Percentiles rank a stretch among this genome's conserved stretches.
These are phyloP conservation scores for Morpho deidamia DNA, from an alignment of 2,888 invertebrate genomes.

Conservation along the genomic window DNA sequence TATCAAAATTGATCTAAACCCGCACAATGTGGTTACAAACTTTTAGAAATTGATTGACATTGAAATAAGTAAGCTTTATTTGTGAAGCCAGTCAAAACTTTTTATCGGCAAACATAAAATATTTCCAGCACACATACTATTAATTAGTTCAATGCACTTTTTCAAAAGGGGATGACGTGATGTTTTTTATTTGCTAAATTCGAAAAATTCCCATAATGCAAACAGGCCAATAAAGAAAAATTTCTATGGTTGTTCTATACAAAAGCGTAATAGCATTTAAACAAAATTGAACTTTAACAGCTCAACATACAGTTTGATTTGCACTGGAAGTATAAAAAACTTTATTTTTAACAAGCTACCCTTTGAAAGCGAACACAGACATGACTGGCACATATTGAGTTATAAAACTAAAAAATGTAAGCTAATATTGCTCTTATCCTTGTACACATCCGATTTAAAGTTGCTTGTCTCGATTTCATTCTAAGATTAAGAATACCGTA, in stretches of 20 bases:
- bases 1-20: background rate
- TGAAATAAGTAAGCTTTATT: conserved; percentile 6
- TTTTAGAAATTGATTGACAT: conserved; percentile 3
- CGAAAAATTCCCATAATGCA: conserved; percentile 20
- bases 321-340: background rate
- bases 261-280: conserved; percentile 3
- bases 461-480: background rate
- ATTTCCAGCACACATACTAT: conserved; percentile 13
- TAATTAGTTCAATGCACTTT: conserved; percentile 21
- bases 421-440: background rate
- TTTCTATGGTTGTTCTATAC: conserved; percentile 15
- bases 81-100: conserved; percentile 8
- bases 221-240: conserved; percentile 20
- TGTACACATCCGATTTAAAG: background rate
- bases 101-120: conserved; percentile 8
- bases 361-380: conserved; percentile 23
- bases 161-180: conserved; percentile 11
- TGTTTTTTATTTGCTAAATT: conserved; percentile 21
- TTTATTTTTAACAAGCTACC: conserved; percentile 25
- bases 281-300: background rate
- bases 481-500: background rate
- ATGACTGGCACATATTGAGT: conserved; percentile 27
- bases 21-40: background rate
- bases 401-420: conserved; percentile 10
- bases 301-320: background rate